A percentile compares a stretch with the other conserved stretches of the same genome.
These are phyloP conservation scores for Microtus montanus DNA, from an alignment of 2,113 vertebrate species.

Conservation along the genomic window DNA sequence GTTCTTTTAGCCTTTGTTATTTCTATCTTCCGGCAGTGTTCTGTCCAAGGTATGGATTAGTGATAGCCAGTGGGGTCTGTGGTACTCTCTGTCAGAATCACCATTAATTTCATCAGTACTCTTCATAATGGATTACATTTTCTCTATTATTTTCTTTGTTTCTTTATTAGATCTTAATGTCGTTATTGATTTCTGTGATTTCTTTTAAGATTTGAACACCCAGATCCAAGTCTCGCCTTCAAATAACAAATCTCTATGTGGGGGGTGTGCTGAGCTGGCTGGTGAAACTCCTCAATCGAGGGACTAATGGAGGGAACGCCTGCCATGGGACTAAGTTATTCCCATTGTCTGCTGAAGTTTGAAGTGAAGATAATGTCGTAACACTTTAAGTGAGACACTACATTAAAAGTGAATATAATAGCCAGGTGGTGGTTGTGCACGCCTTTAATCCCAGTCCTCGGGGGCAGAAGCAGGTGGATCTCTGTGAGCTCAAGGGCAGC, in stretches of 20 bases:
- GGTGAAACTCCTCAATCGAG: neutral
- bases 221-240: neutral
- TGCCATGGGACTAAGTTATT: neutral
- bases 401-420: neutral
- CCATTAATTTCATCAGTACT: neutral
- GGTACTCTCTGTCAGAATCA: neutral
- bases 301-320: neutral
- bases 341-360: neutral
- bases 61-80: neutral
- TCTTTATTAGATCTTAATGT: neutral
- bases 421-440: too few species aligned
- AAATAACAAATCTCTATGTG: neutral
- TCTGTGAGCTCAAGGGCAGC: too few species aligned
- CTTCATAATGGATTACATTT: neutral
- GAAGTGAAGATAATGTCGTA: neutral
- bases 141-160: conserved; percentile 11
- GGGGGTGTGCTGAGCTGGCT: neutral
- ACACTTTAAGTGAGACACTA: neutral
- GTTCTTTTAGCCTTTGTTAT: neutral
- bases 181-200: neutral
- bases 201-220: conserved; percentile 3
- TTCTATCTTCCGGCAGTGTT: neutral
- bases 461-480: too few species aligned
- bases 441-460: too few species aligned
- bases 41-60: neutral